Percentiles rank a stretch among this genome's conserved stretches.
Evolutionary conservation across 2,113 vertebrate genomes (phyloP).

Genomic region (Oriolus oriolus): DNA sequence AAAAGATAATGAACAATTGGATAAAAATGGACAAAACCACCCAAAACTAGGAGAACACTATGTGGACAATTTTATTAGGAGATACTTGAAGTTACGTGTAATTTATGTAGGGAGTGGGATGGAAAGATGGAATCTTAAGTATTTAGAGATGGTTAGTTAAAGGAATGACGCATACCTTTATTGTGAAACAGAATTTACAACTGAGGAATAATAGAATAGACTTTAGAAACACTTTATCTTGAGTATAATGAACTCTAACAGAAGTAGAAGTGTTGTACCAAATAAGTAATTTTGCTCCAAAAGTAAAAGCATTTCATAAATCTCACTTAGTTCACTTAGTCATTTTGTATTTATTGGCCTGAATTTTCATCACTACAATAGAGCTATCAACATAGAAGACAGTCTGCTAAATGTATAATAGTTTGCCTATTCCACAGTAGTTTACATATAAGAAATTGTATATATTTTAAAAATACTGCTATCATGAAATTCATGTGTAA

Average conservation of each 20-base stretch:
- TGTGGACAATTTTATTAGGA: neutral
- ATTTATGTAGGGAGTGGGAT: neutral
- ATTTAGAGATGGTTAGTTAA: neutral
- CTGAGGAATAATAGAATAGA: neutral
- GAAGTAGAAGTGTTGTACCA: neutral
- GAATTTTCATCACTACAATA: neutral
- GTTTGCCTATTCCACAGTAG: neutral
- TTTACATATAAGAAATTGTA: neutral
- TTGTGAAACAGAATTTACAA: neutral
- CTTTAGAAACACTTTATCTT: neutral
- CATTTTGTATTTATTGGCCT: neutral
- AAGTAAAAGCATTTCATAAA: neutral
- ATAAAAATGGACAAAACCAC: neutral
- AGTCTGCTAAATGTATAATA: neutral
- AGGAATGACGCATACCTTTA: neutral
- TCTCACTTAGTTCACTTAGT: neutral
- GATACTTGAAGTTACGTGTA: neutral
- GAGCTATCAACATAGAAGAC: neutral
- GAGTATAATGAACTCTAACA: neutral
- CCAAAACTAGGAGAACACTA: neutral
- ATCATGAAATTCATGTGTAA: neutral
- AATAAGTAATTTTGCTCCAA: neutral
- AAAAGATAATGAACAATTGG: neutral
- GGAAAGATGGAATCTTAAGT: neutral
- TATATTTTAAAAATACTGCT: neutral